phyloP scores from a whole-genome alignment of 2,113 vertebrate species.

The Gracilinanus agilis region DNA sequence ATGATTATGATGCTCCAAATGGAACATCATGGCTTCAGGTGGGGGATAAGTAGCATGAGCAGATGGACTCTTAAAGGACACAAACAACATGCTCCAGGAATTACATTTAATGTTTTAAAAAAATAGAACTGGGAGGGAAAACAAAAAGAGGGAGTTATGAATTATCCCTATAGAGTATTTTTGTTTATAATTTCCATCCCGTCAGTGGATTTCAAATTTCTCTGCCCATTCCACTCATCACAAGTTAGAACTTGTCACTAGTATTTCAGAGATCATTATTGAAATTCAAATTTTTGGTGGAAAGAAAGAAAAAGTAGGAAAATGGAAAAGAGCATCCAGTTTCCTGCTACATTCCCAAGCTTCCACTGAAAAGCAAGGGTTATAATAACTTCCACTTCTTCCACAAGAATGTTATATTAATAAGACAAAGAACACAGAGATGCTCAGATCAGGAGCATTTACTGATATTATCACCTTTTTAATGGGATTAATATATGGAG shows the following conservation, averaged over 20 bases:
- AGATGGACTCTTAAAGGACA: conserved; percentile 49
- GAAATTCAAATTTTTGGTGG: conserved; percentile 14
- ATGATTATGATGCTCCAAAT: conserved; percentile 46
- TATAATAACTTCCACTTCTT: background rate
- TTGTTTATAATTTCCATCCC: conserved; percentile 7
- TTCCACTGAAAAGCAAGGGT: background rate
- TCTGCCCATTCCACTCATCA: background rate
- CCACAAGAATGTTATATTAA: accelerated
- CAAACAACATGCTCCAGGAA: conserved; percentile 45
- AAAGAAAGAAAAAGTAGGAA: background rate
- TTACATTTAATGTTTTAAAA: background rate
- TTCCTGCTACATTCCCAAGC: background rate
- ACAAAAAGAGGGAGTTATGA: background rate
- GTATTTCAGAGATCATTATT: conserved; percentile 4
- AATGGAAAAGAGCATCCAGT: background rate
- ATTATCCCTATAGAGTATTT: background rate
- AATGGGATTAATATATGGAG: background rate
- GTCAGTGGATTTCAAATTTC: background rate
- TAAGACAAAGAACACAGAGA: background rate
- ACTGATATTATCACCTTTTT: background rate
- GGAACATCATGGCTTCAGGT: conserved; percentile 66
- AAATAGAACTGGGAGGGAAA: background rate
- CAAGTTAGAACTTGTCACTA: background rate
- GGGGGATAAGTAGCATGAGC: conserved; percentile 40
- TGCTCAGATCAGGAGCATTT: background rate